Percentiles rank a stretch among this genome's conserved stretches.
phyloP scores from a whole-genome alignment of 1,140 invertebrate species.

The Brachionus asplanchnoidis region DNA sequence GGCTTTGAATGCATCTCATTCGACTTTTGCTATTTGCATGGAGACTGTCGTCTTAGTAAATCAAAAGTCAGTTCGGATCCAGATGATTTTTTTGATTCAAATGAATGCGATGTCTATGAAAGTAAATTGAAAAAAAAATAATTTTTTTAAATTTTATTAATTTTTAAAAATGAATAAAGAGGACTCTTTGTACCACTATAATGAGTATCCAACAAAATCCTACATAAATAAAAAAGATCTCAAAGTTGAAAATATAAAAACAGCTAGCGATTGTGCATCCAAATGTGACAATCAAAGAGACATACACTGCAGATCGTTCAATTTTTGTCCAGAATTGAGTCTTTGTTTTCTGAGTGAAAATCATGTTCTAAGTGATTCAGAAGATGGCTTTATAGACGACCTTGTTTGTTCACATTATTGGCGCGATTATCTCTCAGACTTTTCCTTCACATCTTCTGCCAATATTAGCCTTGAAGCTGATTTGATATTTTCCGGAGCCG shows the following conservation, averaged over 20 bases:
- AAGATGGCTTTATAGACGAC: background rate
- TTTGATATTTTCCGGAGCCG: background rate
- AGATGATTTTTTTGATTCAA: background rate
- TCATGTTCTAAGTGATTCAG: background rate
- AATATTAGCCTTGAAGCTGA: background rate
- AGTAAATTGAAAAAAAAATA: background rate
- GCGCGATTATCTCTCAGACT: constrained; percentile 25
- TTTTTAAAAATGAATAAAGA: background rate
- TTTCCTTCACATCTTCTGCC: background rate
- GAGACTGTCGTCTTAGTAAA: constrained; percentile 16
- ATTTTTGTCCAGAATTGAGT: constrained; percentile 11
- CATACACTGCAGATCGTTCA: constrained; percentile 28
- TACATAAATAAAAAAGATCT: background rate
- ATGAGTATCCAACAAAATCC: constrained; percentile 7
- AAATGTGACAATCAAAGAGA: background rate
- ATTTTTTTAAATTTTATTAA: background rate
- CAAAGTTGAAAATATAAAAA: background rate
- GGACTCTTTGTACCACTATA: constrained; percentile 29
- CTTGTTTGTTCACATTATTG: constrained; percentile 28
- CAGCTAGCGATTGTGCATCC: background rate
- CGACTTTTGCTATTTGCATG: constrained; percentile 39
- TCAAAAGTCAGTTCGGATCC: background rate
- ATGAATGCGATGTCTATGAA: constrained; percentile 39
- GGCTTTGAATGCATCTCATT: constrained; percentile 33
- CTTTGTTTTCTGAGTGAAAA: constrained; percentile 12